phyloP scores from a whole-genome alignment of 23 tunicate species.

The Corella eumyota region DNA sequence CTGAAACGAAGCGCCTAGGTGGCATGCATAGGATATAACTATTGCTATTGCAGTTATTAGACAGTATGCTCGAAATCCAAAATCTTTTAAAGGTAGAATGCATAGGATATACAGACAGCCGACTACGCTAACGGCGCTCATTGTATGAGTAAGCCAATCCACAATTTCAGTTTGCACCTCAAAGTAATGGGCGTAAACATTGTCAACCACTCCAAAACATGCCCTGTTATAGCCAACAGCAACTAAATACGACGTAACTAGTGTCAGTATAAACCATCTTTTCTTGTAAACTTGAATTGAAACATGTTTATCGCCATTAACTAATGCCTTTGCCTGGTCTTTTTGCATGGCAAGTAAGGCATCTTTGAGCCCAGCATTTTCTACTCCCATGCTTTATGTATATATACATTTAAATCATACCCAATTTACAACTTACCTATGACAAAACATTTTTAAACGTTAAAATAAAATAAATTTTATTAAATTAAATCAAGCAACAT shows the following conservation, averaged over 20 bases:
- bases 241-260: slow-evolving; percentile 11
- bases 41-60: slow-evolving; percentile 16
- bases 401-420: too few species aligned
- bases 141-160: slow-evolving; percentile 56
- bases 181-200: slow-evolving; percentile 37
- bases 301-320: too few species aligned
- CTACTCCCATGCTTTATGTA: slow-evolving; percentile 61
- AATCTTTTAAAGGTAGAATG: slow-evolving; percentile 6
- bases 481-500: too few species aligned
- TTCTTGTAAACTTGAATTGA: neutral
- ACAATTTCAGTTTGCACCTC: slow-evolving; percentile 23
- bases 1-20: slow-evolving; percentile 7
- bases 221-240: slow-evolving; percentile 31
- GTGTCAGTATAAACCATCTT: slow-evolving; percentile 18
- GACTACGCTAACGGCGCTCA: slow-evolving; percentile 18
- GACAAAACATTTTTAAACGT: too few species aligned
- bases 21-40: slow-evolving; percentile 14
- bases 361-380: too few species aligned
- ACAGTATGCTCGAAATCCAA: slow-evolving; percentile 29
- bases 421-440: too few species aligned
- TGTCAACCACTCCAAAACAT: slow-evolving; percentile 69
- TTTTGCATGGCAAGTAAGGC: too few species aligned
- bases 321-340: too few species aligned
- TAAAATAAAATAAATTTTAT: too few species aligned
- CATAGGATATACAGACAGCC: slow-evolving; percentile 10